Conservation (phyloP, 2,888 invertebrate genomes). For the Caenorhabditis plicata region DNA sequence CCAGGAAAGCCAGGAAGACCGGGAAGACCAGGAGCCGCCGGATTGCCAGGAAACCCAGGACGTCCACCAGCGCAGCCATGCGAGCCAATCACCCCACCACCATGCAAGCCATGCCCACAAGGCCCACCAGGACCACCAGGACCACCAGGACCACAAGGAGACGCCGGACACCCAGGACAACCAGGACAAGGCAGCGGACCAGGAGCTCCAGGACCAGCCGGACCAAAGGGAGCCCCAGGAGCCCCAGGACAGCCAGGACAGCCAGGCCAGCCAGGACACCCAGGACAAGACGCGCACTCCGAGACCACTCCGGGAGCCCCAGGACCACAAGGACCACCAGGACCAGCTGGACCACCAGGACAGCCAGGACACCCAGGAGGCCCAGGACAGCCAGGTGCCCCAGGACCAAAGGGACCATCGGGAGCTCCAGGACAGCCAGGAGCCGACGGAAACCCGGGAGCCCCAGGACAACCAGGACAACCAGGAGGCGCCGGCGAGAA, state of each 20-base stretch:
- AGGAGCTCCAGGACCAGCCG: slow-evolving; percentile 39
- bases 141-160: slow-evolving; percentile 46
- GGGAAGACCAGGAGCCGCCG: slow-evolving; percentile 47
- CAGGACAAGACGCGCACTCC: slow-evolving; percentile 36
- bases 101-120: slow-evolving; percentile 49
- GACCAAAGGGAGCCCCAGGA: slow-evolving; percentile 51
- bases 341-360: slow-evolving; percentile 39
- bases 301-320: slow-evolving; percentile 37
- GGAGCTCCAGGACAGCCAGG: slow-evolving; percentile 39
- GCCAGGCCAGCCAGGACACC: slow-evolving; percentile 38
- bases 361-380: slow-evolving; percentile 43
- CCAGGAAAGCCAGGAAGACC: slow-evolving; percentile 52
- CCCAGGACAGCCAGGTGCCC: slow-evolving; percentile 34
- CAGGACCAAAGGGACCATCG: slow-evolving; percentile 37
- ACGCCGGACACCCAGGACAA: slow-evolving; percentile 39
- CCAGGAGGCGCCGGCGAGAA: slow-evolving; percentile 34
- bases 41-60: slow-evolving; percentile 49
- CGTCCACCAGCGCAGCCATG: slow-evolving; percentile 41
- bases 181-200: slow-evolving; percentile 48
- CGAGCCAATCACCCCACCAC: slow-evolving; percentile 49
- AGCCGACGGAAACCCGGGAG: slow-evolving; percentile 46
- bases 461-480: slow-evolving; percentile 40
- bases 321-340: slow-evolving; percentile 40
- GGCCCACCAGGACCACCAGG: slow-evolving; percentile 50
- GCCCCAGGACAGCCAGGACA: slow-evolving; percentile 49